Percentiles rank a stretch among this genome's conserved stretches.
Conservation (phyloP, 2,888 invertebrate species). For the Teleogryllus oceanicus region DNA sequence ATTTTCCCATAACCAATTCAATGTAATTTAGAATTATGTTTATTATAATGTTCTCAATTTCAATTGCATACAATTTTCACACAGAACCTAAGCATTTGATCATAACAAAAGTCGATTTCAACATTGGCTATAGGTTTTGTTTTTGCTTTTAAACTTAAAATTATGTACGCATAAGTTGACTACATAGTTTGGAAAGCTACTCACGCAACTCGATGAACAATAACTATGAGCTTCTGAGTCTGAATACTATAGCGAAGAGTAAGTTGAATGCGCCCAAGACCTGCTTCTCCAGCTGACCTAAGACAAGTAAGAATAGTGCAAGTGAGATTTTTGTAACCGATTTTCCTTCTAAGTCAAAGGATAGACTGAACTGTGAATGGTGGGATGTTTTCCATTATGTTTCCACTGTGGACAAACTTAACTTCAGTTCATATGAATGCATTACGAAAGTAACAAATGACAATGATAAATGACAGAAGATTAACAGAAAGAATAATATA, state of each 20-base stretch:
- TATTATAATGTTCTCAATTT: not conserved
- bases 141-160: too few relatives aligned
- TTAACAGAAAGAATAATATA: too few relatives aligned
- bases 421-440: not conserved
- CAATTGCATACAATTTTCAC: too few relatives aligned
- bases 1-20: not conserved
- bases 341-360: not conserved
- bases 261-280: conserved; percentile 76
- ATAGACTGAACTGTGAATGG: not conserved
- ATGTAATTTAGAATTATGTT: not conserved
- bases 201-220: conserved; percentile 87
- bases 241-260: conserved; percentile 81
- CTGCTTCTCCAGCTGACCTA: conserved; percentile 68
- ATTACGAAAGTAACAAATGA: too few relatives aligned
- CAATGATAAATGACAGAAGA: too few relatives aligned
- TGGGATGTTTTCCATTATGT: not conserved
- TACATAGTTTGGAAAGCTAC: conserved; percentile 44
- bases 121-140: too few relatives aligned
- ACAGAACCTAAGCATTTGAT: too few relatives aligned
- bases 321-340: conserved; percentile 20
- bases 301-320: conserved; percentile 30
- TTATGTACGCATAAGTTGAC: too few relatives aligned
- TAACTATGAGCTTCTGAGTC: conserved; percentile 75
- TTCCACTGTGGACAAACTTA: not conserved
- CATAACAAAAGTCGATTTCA: too few relatives aligned